A percentile compares a stretch with the other conserved stretches of the same genome.
Conservation (phyloP, 2,113 vertebrate genomes). For the Benitochromis conjunctus region DNA sequence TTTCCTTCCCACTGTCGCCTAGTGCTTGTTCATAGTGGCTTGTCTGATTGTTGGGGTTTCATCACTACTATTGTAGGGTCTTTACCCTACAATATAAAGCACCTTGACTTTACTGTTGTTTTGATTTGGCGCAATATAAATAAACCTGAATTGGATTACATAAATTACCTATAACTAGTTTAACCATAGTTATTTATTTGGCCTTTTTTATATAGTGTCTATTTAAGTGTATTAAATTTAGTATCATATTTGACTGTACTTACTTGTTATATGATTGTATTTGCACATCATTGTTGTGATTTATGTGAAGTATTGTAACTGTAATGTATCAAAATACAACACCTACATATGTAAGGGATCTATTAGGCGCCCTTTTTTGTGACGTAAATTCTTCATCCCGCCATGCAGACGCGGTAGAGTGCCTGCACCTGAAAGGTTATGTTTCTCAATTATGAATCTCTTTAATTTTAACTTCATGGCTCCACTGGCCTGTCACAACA, state of each 20-base stretch:
- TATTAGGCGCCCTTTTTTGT: not conserved
- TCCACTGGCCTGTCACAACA: slow-evolving; percentile 30
- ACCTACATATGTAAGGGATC: not conserved
- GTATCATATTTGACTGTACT: not conserved
- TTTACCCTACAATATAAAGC: too few relatives aligned
- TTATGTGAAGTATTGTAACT: not conserved
- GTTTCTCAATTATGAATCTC: slow-evolving; percentile 25
- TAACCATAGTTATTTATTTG: not conserved
- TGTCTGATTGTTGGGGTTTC: not conserved
- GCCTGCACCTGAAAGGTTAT: not conserved
- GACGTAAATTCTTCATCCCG: not conserved
- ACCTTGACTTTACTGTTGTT: accelerated
- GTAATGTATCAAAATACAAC: not conserved
- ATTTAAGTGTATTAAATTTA: not conserved
- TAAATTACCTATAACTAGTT: not conserved
- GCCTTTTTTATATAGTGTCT: not conserved
- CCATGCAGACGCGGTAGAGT: not conserved
- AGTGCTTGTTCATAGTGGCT: not conserved
- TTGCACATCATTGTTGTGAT: not conserved
- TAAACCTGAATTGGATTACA: not conserved
- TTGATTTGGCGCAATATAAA: not conserved
- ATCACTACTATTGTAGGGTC: not conserved
- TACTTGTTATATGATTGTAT: not conserved
- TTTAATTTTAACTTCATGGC: slow-evolving; percentile 24
- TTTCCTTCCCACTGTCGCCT: not conserved